These are phyloP conservation scores for Drosophila leonis DNA, from an alignment of 2,888 invertebrate genomes.

Conservation along the genomic window DNA sequence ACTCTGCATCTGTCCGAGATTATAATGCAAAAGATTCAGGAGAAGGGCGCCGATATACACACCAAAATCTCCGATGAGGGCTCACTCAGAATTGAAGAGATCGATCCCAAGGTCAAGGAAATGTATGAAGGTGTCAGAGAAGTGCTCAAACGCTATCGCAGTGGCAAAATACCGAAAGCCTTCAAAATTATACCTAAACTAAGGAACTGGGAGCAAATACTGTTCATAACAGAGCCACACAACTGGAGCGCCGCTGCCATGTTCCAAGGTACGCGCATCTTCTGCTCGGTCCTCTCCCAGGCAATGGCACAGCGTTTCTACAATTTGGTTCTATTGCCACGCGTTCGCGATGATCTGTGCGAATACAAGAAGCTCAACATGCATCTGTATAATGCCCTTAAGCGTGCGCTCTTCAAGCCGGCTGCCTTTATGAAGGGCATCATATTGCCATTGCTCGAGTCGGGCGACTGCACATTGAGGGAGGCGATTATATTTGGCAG, in stretches of 20 bases:
- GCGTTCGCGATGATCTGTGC: conserved; percentile 96
- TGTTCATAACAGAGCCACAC: conserved; percentile 95
- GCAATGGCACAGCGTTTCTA: conserved; percentile 98
- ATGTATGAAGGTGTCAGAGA: conserved; percentile 97
- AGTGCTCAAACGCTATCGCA: conserved; percentile 95
- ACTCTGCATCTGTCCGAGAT: conserved; percentile 94
- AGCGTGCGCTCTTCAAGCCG: conserved; percentile 97
- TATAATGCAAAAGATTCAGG: conserved; percentile 96
- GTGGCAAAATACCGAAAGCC: conserved; percentile 98
- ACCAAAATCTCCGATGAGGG: conserved; percentile 92
- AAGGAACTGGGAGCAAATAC: conserved; percentile 96
- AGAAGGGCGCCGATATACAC: conserved; percentile 95
- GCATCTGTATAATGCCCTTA: conserved; percentile 97
- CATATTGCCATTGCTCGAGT: conserved; percentile 90
- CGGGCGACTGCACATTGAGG: conserved; percentile 96
- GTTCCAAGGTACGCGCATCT: conserved; percentile 94
- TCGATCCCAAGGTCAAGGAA: conserved; percentile 93
- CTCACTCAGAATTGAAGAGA: conserved; percentile 91
- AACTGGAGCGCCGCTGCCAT: conserved; percentile 99
- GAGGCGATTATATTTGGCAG: conserved; percentile 98
- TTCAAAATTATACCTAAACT: conserved; percentile 98
- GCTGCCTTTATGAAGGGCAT: conserved; percentile 99
- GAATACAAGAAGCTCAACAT: conserved; percentile 98
- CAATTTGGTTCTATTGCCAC: conserved; percentile 95
- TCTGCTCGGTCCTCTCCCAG: conserved; percentile 98